phyloP scores from a whole-genome alignment of 2,888 invertebrate genomes.

The Seira musarum region DNA sequence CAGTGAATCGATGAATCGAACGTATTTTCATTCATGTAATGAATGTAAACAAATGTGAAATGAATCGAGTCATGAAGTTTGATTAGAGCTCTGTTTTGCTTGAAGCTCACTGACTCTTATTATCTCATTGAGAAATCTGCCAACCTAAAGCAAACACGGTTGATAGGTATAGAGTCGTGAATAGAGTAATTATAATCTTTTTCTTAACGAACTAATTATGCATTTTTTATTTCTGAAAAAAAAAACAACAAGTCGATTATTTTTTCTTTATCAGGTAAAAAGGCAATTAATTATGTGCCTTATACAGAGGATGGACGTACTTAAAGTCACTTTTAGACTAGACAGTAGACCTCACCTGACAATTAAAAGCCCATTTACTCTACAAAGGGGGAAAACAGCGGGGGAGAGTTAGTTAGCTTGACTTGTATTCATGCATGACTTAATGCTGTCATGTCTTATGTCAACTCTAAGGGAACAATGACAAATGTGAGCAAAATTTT shows the following conservation, averaged over 20 bases:
- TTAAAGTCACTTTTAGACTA: no score
- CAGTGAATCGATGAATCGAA: neutral
- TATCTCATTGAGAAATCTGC: neutral
- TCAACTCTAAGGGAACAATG: neutral
- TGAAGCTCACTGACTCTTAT: constrained; percentile 2
- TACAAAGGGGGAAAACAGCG: neutral
- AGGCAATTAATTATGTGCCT: neutral
- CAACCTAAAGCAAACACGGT: neutral
- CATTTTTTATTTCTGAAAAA: neutral
- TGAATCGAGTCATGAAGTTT: neutral
- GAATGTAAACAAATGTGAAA: neutral
- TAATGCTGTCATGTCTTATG: neutral
- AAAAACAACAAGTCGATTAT: neutral
- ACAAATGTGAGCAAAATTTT: neutral
- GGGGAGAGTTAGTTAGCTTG: neutral
- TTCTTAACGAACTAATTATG: neutral
- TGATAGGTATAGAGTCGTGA: neutral
- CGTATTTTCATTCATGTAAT: neutral
- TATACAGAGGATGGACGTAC: neutral
- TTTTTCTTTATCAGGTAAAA: neutral
- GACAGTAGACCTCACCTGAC: neutral
- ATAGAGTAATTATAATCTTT: neutral
- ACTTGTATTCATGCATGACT: neutral
- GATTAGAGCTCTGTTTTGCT: neutral
- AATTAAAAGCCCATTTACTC: neutral